Evolutionary conservation across 2,888 invertebrate species (phyloP), one percentile per base, ranked within the genome.

Genomic region (Epirrita christyi): DNA sequence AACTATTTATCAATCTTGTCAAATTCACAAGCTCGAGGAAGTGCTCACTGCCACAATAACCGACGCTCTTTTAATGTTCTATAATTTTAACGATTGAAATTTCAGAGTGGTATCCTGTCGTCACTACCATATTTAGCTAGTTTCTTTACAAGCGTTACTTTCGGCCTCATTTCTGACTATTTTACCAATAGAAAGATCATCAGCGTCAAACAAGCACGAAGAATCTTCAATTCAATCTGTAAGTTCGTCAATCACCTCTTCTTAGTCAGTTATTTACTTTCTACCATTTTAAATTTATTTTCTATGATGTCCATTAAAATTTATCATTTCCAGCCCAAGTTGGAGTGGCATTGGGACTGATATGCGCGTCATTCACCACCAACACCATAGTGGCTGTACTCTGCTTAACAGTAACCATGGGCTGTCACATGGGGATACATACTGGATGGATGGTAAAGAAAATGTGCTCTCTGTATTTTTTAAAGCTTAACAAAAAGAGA

Each of bases 111-210:
- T 21, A 49, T 93, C 0, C 67, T 94, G 0, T 94, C 94, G 0
- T 93, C 94, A 0, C 64, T 94, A 9, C 95, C 95, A 0, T 95
- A 95, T 66, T 73, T 95, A 0, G 86, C 84, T 0, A 93, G 94
- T 55, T 94, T 92, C n/a, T 69, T 84, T 40, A 60, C 76, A 0
- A 90, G 92, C 42, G 88, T 94, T n/a, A 76, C 91, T 0, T 90
- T 93, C 57, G 94, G 95, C 15, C 83, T 86, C 14, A 10, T 92
- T 0, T 93, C 94, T 0, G 96, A 96, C 57, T 83, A 71, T 47
- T 59, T 73, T 1, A 83, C 78, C 0, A 88, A 88, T 34, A 79
- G 63, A 32, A 81, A 83, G 7, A 67, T 82, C 6, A 2, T 87
- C 0, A 78, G 70, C 3, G 36, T 75, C 1, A 81, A 65, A 46